phyloP scores from a whole-genome alignment of 2,888 invertebrate species.

The Ichneumon xanthorius region DNA sequence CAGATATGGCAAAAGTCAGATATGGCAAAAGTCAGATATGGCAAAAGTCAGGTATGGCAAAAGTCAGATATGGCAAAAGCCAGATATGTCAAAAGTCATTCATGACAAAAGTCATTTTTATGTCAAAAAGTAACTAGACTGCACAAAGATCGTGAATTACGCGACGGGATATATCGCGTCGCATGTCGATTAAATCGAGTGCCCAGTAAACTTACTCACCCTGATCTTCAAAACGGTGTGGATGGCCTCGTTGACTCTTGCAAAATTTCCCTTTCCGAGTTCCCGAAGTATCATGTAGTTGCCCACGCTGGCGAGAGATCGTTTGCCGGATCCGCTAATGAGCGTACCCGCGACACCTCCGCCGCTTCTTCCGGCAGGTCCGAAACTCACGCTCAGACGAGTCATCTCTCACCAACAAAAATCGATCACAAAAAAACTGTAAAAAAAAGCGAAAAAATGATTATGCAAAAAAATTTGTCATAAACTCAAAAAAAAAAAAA shows the following conservation, averaged over 20 bases:
- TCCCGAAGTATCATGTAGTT: constrained; percentile 90
- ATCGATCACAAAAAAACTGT: constrained; percentile 13
- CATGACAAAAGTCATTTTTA: not conserved
- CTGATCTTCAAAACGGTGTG: constrained; percentile 89
- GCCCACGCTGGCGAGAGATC: constrained; percentile 88
- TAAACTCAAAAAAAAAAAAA: too few species aligned
- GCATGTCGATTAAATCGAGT: not conserved
- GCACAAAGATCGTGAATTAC: not conserved
- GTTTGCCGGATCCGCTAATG: constrained; percentile 57
- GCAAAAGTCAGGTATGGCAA: too few species aligned
- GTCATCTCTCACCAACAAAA: constrained; percentile 61
- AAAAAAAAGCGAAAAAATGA: not conserved
- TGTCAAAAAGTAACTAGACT: not conserved
- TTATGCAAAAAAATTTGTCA: too few species aligned
- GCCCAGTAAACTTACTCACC: constrained; percentile 84
- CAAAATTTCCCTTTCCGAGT: constrained; percentile 92
- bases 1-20: too few species aligned
- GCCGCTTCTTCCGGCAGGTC: constrained; percentile 73
- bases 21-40: too few species aligned
- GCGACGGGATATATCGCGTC: not conserved
- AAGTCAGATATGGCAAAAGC: too few species aligned
- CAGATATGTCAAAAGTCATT: not conserved
- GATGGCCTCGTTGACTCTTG: constrained; percentile 90
- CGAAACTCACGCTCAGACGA: constrained; percentile 57
- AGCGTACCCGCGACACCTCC: not conserved